Base-by-base conservation (phyloP, 2,888 invertebrate species). In the Noctua fimbriata region DNA sequence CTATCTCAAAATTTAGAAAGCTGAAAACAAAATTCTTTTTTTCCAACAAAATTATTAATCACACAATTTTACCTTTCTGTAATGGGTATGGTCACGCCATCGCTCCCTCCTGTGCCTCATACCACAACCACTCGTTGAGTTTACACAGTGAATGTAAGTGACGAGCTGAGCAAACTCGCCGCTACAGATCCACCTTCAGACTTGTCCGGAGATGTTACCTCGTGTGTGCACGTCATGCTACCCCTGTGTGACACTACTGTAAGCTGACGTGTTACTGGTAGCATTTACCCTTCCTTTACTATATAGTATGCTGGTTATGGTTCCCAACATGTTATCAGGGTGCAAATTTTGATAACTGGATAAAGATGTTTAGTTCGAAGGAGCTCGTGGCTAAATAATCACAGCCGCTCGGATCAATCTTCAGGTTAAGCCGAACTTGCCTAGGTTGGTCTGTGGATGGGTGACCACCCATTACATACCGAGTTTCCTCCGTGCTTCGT, bases 91-190 rank as follows among this genome's bases (percentile, higher is more conserved):
- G 16, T 6, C 18, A 32, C 41, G 47, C n/a, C 69, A 5, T 28
- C 84, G 69, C 52, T 63, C 0, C 5, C 58, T 74, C 71, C 18
- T 70, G 2, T 65, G 2, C 0, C 69, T 82, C 47, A 14, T 2
- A 28, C 76, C 74, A 74, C n/a, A 18, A 1, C 7, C 47, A 3
- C 66, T 60, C 55, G 55, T 71, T 47, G 49, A 73, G 83, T 87
- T 78, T 83, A 58, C 87, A 73, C 79, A 85, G 79, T 69, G 83
- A 75, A 87, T 79, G 81, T 83, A 87, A 86, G 87, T 83, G 89
- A 87, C 86, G 84, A 78, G 78, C 88, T 83, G 63, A 74, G 67
- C 79, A 87, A 79, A 85, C 87, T 72, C 41, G 67, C 69, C 9
- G 73, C n/a, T 47, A 67, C 79, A 72, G 76, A 79, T 76, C 72